phyloP scores from a whole-genome alignment of 64 coral and sea anemone genomes.

The Pachyseris speciosa region DNA sequence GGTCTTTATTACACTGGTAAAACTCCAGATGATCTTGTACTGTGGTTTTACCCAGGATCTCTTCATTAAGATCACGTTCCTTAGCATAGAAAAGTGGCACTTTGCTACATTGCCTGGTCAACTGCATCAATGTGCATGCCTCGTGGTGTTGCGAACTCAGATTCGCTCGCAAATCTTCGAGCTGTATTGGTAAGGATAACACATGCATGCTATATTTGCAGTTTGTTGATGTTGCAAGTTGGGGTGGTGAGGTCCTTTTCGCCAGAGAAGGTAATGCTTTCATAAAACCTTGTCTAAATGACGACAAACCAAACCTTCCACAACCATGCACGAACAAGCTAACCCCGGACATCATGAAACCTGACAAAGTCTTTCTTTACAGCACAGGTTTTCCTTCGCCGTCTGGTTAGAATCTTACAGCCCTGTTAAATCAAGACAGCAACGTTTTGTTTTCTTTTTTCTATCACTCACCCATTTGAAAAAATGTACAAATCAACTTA shows the following conservation, averaged over 20 bases:
- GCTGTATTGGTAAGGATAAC: neutral
- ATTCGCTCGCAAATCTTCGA: neutral
- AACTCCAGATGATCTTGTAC: conserved; percentile 1
- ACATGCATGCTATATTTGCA: neutral
- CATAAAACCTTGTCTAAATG: neutral
- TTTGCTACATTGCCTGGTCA: neutral
- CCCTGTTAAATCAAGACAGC: neutral
- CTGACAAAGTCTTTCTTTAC: neutral
- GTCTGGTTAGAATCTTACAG: neutral
- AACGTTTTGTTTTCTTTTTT: no score
- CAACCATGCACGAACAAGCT: neutral
- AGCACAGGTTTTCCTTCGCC: neutral
- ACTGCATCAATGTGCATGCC: neutral
- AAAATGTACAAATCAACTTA: no score
- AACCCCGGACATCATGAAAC: neutral
- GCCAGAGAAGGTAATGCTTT: neutral
- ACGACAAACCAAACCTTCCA: neutral
- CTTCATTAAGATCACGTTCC: neutral
- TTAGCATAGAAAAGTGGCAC: neutral
- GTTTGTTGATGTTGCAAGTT: neutral
- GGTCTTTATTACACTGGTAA: conserved; percentile 6
- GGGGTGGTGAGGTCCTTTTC: neutral
- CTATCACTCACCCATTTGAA: no score
- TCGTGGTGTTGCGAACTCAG: neutral
- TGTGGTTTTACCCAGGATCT: neutral